A percentile compares a stretch with the other conserved stretches of the same genome.
phyloP scores from a whole-genome alignment of 1,140 invertebrate species.

The Himalopsyche phryganea region DNA sequence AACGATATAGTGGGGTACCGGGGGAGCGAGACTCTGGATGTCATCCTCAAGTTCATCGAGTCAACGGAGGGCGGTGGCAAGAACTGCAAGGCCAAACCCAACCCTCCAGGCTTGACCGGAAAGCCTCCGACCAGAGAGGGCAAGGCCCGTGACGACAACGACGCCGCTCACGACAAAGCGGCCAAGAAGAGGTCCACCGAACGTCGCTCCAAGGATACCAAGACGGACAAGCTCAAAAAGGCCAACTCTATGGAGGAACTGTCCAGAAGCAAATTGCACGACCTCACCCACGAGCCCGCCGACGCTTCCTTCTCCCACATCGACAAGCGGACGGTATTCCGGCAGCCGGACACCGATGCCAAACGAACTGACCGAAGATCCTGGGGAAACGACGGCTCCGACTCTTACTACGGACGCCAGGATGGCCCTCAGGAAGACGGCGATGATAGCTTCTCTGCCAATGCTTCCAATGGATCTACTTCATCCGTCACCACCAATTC shows the following conservation, averaged over 20 bases:
- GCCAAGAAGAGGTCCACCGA: constrained; percentile 47
- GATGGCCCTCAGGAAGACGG: constrained; percentile 38
- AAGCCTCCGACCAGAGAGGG: constrained; percentile 36
- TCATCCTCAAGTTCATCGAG: constrained; percentile 57
- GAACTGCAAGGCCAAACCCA: constrained; percentile 38
- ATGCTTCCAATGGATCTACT: constrained; percentile 16
- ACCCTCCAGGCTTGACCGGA: constrained; percentile 14
- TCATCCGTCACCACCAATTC: constrained; percentile 37
- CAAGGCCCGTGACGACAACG: constrained; percentile 44
- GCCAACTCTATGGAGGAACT: constrained; percentile 69
- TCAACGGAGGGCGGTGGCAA: constrained; percentile 42
- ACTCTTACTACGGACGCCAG: constrained; percentile 46
- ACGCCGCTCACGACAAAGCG: constrained; percentile 44
- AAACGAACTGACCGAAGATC: constrained; percentile 50
- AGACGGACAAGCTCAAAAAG: constrained; percentile 55
- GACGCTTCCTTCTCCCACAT: constrained; percentile 44
- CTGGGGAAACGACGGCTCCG: constrained; percentile 57
- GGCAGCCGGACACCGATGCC: constrained; percentile 37
- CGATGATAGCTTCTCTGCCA: constrained; percentile 36
- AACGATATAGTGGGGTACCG: constrained; percentile 64
- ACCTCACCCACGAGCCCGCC: constrained; percentile 56
- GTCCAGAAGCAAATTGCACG: constrained; percentile 65
- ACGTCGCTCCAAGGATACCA: constrained; percentile 43
- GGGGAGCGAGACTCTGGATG: constrained; percentile 57
- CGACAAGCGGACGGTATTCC: constrained; percentile 44